Percentiles rank a stretch among this genome's conserved stretches.
Conservation (phyloP, 1,140 invertebrate species). For the Eumeta japonica region DNA sequence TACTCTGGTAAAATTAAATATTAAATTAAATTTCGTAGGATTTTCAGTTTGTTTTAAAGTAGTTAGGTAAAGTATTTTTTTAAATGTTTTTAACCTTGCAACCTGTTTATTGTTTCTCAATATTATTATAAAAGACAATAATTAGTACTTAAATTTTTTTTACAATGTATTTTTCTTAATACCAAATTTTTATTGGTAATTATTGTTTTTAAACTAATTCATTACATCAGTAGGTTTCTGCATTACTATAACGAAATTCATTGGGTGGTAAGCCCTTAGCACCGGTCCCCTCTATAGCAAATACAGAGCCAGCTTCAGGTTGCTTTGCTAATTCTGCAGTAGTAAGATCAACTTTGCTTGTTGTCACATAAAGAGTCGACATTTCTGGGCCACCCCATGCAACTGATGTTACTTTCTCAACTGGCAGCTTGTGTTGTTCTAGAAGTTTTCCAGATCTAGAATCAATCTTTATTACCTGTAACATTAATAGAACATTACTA, state of each 20-base stretch:
- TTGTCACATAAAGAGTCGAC: constrained; percentile 78
- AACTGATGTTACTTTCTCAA: constrained; percentile 73
- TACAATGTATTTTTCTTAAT: too few relatives aligned
- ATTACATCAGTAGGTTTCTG: too few relatives aligned
- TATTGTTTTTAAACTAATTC: too few relatives aligned
- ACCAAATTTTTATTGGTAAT: too few relatives aligned
- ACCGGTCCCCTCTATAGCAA: constrained; percentile 40
- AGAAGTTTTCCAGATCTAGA: constrained; percentile 44
- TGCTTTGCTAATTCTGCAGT: constrained; percentile 26
- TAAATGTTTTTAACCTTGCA: too few relatives aligned
- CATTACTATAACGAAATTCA: constrained; percentile 35
- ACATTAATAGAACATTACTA: constrained; percentile 7
- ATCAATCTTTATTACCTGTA: constrained; percentile 51
- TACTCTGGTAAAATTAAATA: too few relatives aligned
- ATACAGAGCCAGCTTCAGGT: constrained; percentile 43
- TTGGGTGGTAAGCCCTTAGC: constrained; percentile 35
- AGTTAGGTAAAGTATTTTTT: too few relatives aligned
- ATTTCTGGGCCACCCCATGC: constrained; percentile 78
- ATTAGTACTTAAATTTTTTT: too few relatives aligned
- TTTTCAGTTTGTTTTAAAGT: too few relatives aligned
- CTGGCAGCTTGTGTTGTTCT: constrained; percentile 62
- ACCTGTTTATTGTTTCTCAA: too few relatives aligned
- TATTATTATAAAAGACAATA: too few relatives aligned
- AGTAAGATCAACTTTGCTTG: constrained; percentile 44
- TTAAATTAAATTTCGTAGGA: too few relatives aligned